These are phyloP conservation scores for Sialia sialis DNA, from an alignment of 2,113 vertebrate species.

Conservation along the genomic window DNA sequence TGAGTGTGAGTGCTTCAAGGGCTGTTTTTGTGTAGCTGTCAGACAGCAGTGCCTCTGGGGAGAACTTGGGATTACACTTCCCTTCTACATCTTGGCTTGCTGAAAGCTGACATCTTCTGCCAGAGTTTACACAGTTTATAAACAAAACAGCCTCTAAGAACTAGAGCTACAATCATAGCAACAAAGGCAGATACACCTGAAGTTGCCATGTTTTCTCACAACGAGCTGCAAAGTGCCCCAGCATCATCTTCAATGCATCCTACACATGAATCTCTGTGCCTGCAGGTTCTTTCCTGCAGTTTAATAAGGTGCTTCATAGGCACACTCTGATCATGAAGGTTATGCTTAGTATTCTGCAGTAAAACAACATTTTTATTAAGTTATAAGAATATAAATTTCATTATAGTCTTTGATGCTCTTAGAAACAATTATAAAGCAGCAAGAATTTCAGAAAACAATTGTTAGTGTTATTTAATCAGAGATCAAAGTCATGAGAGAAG, in stretches of 20 bases:
- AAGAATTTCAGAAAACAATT: not conserved
- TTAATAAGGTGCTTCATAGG: not conserved
- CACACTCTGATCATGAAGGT: not conserved
- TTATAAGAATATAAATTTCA: not conserved
- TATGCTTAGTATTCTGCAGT: not conserved
- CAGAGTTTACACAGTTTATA: not conserved
- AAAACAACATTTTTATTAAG: not conserved
- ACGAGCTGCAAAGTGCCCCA: not conserved
- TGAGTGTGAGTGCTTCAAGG: not conserved
- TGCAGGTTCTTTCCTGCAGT: not conserved
- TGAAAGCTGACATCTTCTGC: not conserved
- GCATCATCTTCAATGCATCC: not conserved
- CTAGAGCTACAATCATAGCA: not conserved
- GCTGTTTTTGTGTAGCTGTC: not conserved
- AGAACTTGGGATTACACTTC: not conserved
- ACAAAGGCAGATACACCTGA: not conserved
- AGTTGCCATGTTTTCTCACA: not conserved
- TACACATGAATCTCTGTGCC: not conserved
- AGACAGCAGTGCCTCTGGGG: not conserved
- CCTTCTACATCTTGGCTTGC: not conserved
- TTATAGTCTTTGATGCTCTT: slow-evolving; percentile 7
- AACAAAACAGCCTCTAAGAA: not conserved
- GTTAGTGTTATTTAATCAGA: slow-evolving; percentile 2
- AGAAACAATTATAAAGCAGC: not conserved
- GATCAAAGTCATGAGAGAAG: slow-evolving; percentile 5